A percentile compares a stretch with the other conserved stretches of the same genome.
These are phyloP conservation scores for Nannoperca australis DNA, from an alignment of 2,797 vertebrate species.

Conservation along the genomic window DNA sequence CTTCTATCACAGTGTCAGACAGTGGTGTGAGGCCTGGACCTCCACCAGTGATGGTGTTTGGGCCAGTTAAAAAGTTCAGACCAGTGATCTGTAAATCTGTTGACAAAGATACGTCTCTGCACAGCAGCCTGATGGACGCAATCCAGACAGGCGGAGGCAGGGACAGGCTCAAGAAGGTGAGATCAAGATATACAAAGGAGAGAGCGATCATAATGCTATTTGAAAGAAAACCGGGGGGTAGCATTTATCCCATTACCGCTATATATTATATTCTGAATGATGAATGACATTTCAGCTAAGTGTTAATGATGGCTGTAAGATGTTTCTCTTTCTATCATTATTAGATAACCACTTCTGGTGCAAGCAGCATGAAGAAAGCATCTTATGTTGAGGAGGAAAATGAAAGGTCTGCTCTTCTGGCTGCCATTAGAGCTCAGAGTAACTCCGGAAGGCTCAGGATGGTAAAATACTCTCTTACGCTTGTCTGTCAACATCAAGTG, in stretches of 20 bases:
- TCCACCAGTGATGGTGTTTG: conserved; percentile 87
- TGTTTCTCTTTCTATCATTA: conserved; percentile 31
- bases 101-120: conserved; percentile 90
- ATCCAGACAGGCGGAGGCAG: conserved; percentile 91
- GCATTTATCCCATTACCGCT: background rate
- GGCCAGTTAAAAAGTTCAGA: conserved; percentile 93
- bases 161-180: conserved; percentile 93
- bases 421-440: conserved; percentile 90
- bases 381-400: conserved; percentile 84
- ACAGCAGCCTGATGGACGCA: conserved; percentile 94
- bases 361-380: conserved; percentile 73
- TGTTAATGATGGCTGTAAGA: background rate
- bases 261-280: background rate
- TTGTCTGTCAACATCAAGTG: conserved; percentile 10
- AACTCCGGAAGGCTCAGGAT: conserved; percentile 87
- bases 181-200: conserved; percentile 4
- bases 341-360: conserved; percentile 82
- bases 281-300: background rate
- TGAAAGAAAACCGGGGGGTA: background rate
- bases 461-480: conserved; percentile 77
- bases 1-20: conserved; percentile 44
- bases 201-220: background rate
- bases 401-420: conserved; percentile 89
- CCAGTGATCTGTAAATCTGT: conserved; percentile 88
- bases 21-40: conserved; percentile 51